These are phyloP conservation scores for Microtus oregoni DNA, from an alignment of 2,113 vertebrate genomes.

Conservation along the genomic window DNA sequence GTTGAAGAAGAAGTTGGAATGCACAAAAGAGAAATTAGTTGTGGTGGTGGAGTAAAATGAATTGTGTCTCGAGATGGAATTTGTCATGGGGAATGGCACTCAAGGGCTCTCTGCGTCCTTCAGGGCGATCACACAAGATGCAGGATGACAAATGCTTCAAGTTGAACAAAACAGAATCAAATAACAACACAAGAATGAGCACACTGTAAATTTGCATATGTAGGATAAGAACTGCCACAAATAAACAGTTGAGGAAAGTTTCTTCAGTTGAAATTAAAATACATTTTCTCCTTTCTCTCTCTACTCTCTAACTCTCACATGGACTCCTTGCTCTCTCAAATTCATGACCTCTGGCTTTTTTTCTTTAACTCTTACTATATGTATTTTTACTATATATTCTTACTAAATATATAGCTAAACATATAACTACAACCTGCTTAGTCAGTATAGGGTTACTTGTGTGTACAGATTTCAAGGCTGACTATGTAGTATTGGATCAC, in stretches of 20 bases:
- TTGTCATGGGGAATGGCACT: constrained; percentile 61
- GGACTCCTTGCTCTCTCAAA: not conserved
- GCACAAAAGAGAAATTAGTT: constrained; percentile 70
- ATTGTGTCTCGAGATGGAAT: constrained; percentile 60
- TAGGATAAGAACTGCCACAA: not conserved
- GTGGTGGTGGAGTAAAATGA: constrained; percentile 53
- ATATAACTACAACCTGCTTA: not conserved
- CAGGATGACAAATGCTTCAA: constrained; percentile 32
- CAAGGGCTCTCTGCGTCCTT: not conserved
- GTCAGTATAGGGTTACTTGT: not conserved
- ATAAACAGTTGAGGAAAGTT: not conserved
- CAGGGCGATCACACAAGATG: not conserved
- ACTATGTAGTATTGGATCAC: not conserved
- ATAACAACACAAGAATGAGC: not conserved
- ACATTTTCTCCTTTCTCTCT: too few relatives aligned
- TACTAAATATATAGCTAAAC: not conserved
- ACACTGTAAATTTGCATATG: not conserved
- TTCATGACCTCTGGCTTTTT: not conserved
- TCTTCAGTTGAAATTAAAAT: not conserved
- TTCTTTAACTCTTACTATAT: not conserved
- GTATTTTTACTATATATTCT: not conserved
- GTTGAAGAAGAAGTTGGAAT: constrained; percentile 71
- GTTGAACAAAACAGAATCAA: constrained; percentile 42
- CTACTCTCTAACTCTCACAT: not conserved
- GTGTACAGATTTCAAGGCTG: not conserved